phyloP scores from a whole-genome alignment of 2,797 vertebrate species.

The Tenualosa ilisha region DNA sequence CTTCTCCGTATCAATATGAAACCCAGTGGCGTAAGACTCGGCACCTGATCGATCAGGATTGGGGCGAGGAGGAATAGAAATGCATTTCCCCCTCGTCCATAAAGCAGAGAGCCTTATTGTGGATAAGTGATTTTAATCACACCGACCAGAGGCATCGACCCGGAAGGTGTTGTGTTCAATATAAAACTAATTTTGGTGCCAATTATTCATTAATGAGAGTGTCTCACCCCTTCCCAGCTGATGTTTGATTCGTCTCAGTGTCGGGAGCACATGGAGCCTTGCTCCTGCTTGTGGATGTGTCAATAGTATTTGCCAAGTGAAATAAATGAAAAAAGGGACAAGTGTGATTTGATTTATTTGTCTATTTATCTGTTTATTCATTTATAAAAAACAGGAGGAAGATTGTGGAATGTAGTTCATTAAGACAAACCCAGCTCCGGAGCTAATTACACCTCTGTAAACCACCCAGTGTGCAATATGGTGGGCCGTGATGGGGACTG shows the following conservation, averaged over 20 bases:
- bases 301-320: not conserved
- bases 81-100: conserved; percentile 49
- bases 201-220: conserved; percentile 81
- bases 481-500: conserved; percentile 9
- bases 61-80: conserved; percentile 51
- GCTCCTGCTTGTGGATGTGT: not conserved
- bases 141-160: conserved; percentile 69
- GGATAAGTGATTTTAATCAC: conserved; percentile 69
- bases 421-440: not conserved
- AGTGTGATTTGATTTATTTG: not conserved
- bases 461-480: conserved; percentile 22
- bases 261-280: conserved; percentile 60
- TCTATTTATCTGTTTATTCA: too few species aligned
- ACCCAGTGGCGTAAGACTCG: conserved; percentile 38
- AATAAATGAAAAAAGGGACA: not conserved
- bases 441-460: conserved; percentile 19
- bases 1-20: conserved; percentile 46
- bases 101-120: conserved; percentile 53
- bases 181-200: conserved; percentile 75
- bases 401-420: not conserved
- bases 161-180: conserved; percentile 68
- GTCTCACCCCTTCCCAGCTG: conserved; percentile 65
- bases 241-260: conserved; percentile 73
- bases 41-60: conserved; percentile 53
- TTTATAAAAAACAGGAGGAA: too few species aligned